Base-by-base conservation (phyloP, 1,140 invertebrate species). In the Drosophila obscura region DNA sequence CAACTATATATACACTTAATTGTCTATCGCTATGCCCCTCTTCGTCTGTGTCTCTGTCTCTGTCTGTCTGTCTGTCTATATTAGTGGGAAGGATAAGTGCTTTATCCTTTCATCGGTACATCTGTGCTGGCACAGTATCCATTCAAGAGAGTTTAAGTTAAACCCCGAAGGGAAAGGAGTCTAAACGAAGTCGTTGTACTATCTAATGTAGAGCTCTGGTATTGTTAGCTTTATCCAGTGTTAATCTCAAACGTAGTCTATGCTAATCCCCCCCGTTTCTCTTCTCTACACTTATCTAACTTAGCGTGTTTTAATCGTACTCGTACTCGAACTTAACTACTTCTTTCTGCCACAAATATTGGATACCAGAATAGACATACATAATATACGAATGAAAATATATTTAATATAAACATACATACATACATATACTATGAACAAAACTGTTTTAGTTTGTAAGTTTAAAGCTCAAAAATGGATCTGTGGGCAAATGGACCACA, bases 71-170 rank as follows among this genome's bases (percentile, higher is more conserved):
- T 26, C 39, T 35, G 39, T 41, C 51, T 56, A 48, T 44, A 39
- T 69, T 52, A 65, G 53, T 65, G 44, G 51, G 11, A 39, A 4
- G 11, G 9, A 13, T 13, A 39, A 39, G 35, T 39, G 35, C 31
- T 35, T 4, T 11, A 1, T 35, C 31, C 31, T 11, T 35, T 35
- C 31, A 35, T 4, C 31, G 31, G 11, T 39, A 13, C 31, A 35
- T 68, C 51, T 69, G 39, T 65, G 64, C 64, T 53, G 65, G 65
- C 61, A 67, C 66, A 69, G 64, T 49, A 52, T 69, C 66, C 68
- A 69, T 69, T 69, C 43, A 24, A 43, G 52, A 69, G 64, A 69
- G 50, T 58, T 68, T 69, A n/a, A 49, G 48, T 69, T 69, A 16
- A 16, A 1, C 16, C 16, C 16, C 16, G 19, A 19, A 19, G 2